A percentile compares a stretch with the other conserved stretches of the same genome.
phyloP scores from a whole-genome alignment of 2,113 vertebrate genomes.

The Chloropsis hardwickii region DNA sequence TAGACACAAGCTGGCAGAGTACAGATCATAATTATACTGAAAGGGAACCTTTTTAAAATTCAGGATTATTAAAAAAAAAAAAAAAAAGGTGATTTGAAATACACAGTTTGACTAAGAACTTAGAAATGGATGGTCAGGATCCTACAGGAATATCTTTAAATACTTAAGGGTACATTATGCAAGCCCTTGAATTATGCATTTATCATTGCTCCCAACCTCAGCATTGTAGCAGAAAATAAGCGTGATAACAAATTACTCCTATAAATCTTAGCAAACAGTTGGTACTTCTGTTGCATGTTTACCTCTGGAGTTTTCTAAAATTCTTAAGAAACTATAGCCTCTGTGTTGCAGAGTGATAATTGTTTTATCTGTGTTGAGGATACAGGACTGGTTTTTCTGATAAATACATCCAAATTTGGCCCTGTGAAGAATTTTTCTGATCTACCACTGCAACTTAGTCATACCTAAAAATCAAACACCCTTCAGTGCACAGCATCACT shows the following conservation, averaged over 20 bases:
- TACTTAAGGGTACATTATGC: background rate
- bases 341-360: background rate
- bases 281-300: background rate
- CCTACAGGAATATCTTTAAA: constrained; percentile 6
- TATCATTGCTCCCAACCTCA: background rate
- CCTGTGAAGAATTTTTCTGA: background rate
- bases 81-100: background rate
- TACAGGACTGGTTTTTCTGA: background rate
- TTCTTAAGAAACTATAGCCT: background rate
- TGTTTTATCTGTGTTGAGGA: background rate
- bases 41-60: constrained; percentile 19
- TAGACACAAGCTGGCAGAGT: constrained; percentile 29
- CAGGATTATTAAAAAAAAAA: background rate
- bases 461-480: background rate
- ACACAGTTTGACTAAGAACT: background rate
- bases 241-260: background rate
- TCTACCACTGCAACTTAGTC: background rate
- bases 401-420: background rate
- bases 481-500: background rate
- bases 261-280: background rate
- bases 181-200: constrained; percentile 9
- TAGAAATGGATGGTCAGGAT: background rate
- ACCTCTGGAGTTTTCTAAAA: background rate
- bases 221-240: background rate
- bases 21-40: constrained; percentile 17